Evolutionary conservation across 2,888 invertebrate species (phyloP).

Genomic region (Plagodis dolabraria): DNA sequence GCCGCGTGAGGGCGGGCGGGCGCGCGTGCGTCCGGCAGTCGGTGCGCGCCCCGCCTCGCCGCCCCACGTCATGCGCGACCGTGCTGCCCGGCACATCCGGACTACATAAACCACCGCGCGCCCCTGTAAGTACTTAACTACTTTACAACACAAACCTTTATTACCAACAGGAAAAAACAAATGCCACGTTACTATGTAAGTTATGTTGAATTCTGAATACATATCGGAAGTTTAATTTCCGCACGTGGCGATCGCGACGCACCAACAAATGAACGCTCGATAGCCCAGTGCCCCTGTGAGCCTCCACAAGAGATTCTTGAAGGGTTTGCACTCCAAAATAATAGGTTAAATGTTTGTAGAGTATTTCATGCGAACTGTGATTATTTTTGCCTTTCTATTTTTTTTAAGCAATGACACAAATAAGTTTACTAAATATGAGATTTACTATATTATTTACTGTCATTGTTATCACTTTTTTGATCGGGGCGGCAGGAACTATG

Average conservation of each 20-base stretch:
- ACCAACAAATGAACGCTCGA: constrained; percentile 79
- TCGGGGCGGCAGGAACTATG: no score
- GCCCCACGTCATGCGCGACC: constrained; percentile 69
- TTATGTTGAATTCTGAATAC: neutral
- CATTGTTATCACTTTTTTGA: no score
- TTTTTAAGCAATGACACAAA: constrained; percentile 2
- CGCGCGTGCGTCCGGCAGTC: constrained; percentile 78
- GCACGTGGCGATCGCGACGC: constrained; percentile 77
- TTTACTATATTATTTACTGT: no score
- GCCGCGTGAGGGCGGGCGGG: constrained; percentile 44
- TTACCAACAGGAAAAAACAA: constrained; percentile 4
- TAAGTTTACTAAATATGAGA: neutral
- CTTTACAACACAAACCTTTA: constrained; percentile 4
- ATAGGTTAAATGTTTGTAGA: constrained; percentile 51
- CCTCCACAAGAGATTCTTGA: constrained; percentile 62
- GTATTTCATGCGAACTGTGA: constrained; percentile 36
- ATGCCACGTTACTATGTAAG: neutral
- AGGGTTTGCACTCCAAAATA: constrained; percentile 70
- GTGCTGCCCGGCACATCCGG: constrained; percentile 50
- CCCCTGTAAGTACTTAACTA: constrained; percentile 72
- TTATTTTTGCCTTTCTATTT: neutral
- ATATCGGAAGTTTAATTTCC: constrained; percentile 56
- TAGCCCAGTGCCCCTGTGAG: constrained; percentile 84
- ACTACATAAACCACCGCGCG: constrained; percentile 70
- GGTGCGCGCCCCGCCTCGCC: constrained; percentile 73